Conservation (phyloP, 2,113 vertebrate genomes). For the Macaca nemestrina region DNA sequence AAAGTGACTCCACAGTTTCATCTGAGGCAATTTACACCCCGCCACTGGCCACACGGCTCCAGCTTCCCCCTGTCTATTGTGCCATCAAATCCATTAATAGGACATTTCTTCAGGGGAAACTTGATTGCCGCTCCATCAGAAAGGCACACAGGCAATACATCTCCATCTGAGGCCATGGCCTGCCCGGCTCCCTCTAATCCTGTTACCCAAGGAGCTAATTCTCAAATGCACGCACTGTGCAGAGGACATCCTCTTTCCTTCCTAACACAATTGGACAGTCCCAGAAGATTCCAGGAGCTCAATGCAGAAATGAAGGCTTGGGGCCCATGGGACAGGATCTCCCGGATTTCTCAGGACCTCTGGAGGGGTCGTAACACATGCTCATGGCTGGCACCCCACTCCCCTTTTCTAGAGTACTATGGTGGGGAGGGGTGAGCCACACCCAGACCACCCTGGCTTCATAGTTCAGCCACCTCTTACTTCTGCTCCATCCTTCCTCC, state of each 20-base stretch:
- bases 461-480: background rate
- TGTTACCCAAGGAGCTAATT: constrained; percentile 72
- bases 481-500: background rate
- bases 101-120: constrained; percentile 68
- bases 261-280: constrained; percentile 41
- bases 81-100: constrained; percentile 74
- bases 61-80: constrained; percentile 41
- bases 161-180: constrained; percentile 47
- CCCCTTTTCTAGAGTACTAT: too few relatives aligned
- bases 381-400: background rate
- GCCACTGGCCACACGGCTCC: constrained; percentile 56
- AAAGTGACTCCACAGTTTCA: constrained; percentile 83
- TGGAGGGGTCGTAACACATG: background rate
- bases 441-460: background rate
- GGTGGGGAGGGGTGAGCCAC: too few relatives aligned
- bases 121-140: constrained; percentile 54
- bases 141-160: constrained; percentile 16
- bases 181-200: constrained; percentile 65
- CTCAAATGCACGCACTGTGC: constrained; percentile 48
- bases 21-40: constrained; percentile 80
- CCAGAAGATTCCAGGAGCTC: constrained; percentile 2
- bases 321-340: background rate
- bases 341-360: background rate
- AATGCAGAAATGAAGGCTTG: background rate
- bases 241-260: constrained; percentile 18